phyloP scores from a whole-genome alignment of 2,888 invertebrate genomes.

The Tortricodes alternella region DNA sequence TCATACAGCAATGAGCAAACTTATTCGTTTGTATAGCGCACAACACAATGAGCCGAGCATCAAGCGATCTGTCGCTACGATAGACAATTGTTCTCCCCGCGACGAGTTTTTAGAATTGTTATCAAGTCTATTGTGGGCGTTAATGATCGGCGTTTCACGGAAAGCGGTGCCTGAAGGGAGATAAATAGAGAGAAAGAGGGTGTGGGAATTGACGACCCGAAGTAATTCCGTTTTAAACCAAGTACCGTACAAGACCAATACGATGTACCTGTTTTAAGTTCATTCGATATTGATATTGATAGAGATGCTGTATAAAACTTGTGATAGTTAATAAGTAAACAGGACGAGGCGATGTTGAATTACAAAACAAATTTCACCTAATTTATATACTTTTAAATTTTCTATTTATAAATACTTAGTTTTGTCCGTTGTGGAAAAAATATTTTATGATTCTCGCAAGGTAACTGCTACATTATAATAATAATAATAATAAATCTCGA shows the following conservation, averaged over 20 bases:
- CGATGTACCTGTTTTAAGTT: not conserved
- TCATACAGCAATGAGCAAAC: slow-evolving; percentile 20
- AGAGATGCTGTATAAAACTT: no score
- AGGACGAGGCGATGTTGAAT: no score
- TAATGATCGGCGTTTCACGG: slow-evolving; percentile 64
- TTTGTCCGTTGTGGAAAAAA: no score
- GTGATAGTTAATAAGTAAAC: no score
- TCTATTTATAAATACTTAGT: no score
- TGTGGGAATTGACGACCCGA: slow-evolving; percentile 45
- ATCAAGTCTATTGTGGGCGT: slow-evolving; percentile 62
- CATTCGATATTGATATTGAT: not conserved
- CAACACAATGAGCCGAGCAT: slow-evolving; percentile 40
- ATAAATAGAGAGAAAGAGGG: slow-evolving; percentile 47
- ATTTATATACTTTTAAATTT: no score
- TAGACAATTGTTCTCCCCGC: slow-evolving; percentile 42
- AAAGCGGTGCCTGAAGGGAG: slow-evolving; percentile 52
- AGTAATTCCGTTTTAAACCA: slow-evolving; percentile 34
- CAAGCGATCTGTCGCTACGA: slow-evolving; percentile 44
- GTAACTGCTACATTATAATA: no score
- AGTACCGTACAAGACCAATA: not conserved
- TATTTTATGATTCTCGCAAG: no score
- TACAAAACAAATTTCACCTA: no score
- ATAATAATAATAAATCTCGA: no score
- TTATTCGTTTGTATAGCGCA: slow-evolving; percentile 28
- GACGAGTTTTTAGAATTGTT: slow-evolving; percentile 68